phyloP scores from a whole-genome alignment of 2,888 invertebrate genomes.

The Tinea pellionella region DNA sequence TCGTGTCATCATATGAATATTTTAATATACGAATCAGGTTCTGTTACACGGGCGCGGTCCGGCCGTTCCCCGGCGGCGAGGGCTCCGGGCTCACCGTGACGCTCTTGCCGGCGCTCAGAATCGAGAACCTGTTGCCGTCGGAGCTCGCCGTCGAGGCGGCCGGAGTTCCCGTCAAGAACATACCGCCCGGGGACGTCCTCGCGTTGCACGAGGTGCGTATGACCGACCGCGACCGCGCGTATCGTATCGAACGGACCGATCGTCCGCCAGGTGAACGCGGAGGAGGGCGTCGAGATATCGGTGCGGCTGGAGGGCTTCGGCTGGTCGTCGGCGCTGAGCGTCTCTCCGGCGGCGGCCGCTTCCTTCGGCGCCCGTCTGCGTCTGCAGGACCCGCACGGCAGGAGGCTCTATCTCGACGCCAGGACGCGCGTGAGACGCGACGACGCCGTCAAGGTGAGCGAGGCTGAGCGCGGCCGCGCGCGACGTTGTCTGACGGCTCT shows the following conservation, averaged over 20 bases:
- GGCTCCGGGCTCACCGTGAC: slow-evolving; percentile 85
- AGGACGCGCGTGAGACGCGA: slow-evolving; percentile 55
- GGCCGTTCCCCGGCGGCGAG: slow-evolving; percentile 81
- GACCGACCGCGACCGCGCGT: slow-evolving; percentile 1
- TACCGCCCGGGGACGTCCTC: slow-evolving; percentile 42
- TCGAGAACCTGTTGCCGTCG: slow-evolving; percentile 90
- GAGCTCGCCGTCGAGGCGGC: slow-evolving; percentile 74
- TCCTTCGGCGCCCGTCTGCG: slow-evolving; percentile 77
- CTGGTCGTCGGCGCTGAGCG: slow-evolving; percentile 73
- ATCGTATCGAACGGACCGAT: background rate
- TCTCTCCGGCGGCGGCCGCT: slow-evolving; percentile 36
- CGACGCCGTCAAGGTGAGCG: slow-evolving; percentile 62
- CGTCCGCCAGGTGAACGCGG: slow-evolving; percentile 70
- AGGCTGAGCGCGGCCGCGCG: background rate
- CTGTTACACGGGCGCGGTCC: slow-evolving; percentile 82
- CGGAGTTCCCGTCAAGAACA: slow-evolving; percentile 28
- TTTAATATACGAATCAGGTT: slow-evolving; percentile 73
- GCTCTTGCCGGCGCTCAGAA: slow-evolving; percentile 83
- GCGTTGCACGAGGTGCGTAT: slow-evolving; percentile 46
- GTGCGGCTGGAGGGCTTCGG: slow-evolving; percentile 88
- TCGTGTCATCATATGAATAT: too few relatives aligned
- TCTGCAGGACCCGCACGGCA: slow-evolving; percentile 77
- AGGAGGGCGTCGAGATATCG: slow-evolving; percentile 77
- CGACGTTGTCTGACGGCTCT: background rate
- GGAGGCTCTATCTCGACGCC: slow-evolving; percentile 81